phyloP scores from a whole-genome alignment of 2,113 vertebrate species.

The Rhabdomys dilectus region DNA sequence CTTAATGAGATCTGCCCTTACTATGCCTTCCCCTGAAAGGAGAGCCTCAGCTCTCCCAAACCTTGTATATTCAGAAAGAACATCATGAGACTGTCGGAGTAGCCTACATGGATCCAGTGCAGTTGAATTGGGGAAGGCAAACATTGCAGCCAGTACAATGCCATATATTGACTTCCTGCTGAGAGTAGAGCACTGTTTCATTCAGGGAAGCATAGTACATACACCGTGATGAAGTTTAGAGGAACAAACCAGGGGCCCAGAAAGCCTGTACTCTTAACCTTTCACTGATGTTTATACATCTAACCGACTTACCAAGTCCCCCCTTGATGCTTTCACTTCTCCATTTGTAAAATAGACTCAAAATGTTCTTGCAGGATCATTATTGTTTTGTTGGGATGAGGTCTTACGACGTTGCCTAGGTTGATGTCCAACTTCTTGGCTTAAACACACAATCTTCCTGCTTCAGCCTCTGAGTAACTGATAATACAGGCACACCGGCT shows the following conservation, averaged over 20 bases:
- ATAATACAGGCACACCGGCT: not conserved
- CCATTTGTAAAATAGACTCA: slow-evolving; percentile 13
- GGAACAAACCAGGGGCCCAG: not conserved
- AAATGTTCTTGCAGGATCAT: not conserved
- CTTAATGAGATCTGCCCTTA: not conserved
- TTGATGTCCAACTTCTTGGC: not conserved
- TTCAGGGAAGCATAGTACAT: not conserved
- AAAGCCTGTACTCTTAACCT: not conserved
- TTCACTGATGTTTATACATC: not conserved
- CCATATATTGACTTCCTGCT: not conserved
- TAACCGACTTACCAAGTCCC: not conserved
- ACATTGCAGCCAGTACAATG: not conserved
- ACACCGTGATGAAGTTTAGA: not conserved
- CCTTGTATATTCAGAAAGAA: not conserved
- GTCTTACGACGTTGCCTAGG: not conserved
- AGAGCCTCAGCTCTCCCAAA: not conserved
- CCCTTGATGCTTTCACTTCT: not conserved
- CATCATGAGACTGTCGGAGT: not conserved
- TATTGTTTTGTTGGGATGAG: not conserved
- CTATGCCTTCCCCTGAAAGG: not conserved
- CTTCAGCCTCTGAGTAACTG: not conserved
- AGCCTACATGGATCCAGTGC: not conserved
- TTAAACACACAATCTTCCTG: not conserved
- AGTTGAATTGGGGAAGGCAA: not conserved
- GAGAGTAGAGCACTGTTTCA: not conserved